Evolutionary conservation across 2,113 vertebrate genomes (phyloP), one percentile per base, ranked within the genome.

Genomic region (Crotalus helleri): DNA sequence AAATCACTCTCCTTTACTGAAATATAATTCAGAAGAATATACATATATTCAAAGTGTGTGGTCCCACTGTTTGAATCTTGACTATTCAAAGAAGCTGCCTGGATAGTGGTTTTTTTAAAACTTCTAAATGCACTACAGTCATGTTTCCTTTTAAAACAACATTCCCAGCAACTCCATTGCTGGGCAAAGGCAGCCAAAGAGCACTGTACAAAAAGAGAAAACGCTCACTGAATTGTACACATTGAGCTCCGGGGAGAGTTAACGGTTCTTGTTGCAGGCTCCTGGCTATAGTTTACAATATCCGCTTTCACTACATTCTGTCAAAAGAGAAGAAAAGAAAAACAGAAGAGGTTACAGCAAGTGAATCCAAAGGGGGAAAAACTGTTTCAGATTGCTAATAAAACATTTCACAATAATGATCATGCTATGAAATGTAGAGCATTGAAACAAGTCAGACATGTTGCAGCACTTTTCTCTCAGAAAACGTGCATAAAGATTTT

Each of bases 201-300:
- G 89, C 92, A 64, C 88, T 46, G 90, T 87, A 59, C 86, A 93
- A 92, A 59, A 85, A 90, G 55, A 81, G 74, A 94, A 23, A 6
- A 12, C 5, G 7, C 95, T 98, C 98, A 98, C 46, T 98, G 98
- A 89, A 98, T 96, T 87, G 97, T 97, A 97, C 99, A 99, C 99
- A 99, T 98, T 15, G 99, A 99, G 97, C 99, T 99, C 96, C 99
- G 98, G 33, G 98, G 98, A 95, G 98, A 98, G 96, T 98, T 99
- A 93, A 98, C 95, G 11, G 98, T 97, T 97, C 98, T 98, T 94
- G 98, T 96, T 97, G 98, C 95, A 3, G 98, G 98, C 93, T 99
- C 99, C 97, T 99, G 99, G 96, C 98, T 99, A 99, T 99, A 99
- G 98, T 99, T 99, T 96, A 99, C 99, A 96, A 99, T 99, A 96